A percentile compares a stretch with the other conserved stretches of the same genome.
Conservation (phyloP, 2,888 invertebrate species). For the Drosophila kanekoi region DNA sequence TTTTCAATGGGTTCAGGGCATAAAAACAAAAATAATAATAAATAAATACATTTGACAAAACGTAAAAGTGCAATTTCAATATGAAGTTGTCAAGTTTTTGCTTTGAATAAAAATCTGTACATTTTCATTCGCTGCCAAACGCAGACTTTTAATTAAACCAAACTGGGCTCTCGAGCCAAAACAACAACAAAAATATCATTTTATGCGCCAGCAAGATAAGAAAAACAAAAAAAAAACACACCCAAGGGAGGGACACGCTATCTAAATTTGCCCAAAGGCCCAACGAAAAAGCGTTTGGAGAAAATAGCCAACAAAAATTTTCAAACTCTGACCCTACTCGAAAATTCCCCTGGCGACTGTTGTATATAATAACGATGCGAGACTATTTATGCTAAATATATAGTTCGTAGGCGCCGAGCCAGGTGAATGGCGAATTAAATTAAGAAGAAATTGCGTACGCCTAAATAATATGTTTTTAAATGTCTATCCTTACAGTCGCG, state of each 20-base stretch:
- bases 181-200: slow-evolving; percentile 67
- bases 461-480: slow-evolving; percentile 71
- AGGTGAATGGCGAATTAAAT: slow-evolving; percentile 63
- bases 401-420: slow-evolving; percentile 53
- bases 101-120: slow-evolving; percentile 5
- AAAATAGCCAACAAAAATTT: slow-evolving; percentile 35
- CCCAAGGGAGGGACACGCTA: slow-evolving; percentile 57
- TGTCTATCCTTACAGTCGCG: slow-evolving; percentile 28
- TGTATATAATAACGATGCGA: slow-evolving; percentile 45
- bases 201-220: slow-evolving; percentile 67
- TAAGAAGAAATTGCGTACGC: slow-evolving; percentile 74
- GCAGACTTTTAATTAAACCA: slow-evolving; percentile 68
- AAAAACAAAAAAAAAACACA: slow-evolving; percentile 36
- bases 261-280: slow-evolving; percentile 64
- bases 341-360: slow-evolving; percentile 52
- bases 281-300: slow-evolving; percentile 55
- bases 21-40: neutral
- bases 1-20: too few species aligned
- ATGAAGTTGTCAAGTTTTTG: slow-evolving; percentile 2
- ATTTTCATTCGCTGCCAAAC: slow-evolving; percentile 5
- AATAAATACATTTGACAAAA: slow-evolving; percentile 1
- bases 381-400: slow-evolving; percentile 76
- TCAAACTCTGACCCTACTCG: slow-evolving; percentile 31
- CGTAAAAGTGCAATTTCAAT: slow-evolving; percentile 3
- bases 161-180: slow-evolving; percentile 50